These are phyloP conservation scores for Acleris laterana DNA, from an alignment of 2,888 invertebrate genomes.

Conservation along the genomic window DNA sequence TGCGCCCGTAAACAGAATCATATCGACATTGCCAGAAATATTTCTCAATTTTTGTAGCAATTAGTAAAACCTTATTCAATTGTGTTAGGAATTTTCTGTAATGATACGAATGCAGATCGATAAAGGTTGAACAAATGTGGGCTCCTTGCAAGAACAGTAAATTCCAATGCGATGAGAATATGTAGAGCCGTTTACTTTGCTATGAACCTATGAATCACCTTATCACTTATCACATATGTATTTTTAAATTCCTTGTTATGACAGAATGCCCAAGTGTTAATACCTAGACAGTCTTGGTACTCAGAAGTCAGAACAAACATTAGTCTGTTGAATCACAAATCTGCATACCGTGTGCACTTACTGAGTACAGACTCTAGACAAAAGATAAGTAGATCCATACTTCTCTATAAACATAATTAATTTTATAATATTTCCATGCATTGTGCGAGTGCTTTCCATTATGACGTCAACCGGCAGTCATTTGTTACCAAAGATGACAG, in stretches of 20 bases:
- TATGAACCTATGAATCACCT: too few relatives aligned
- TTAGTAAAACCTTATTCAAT: not conserved
- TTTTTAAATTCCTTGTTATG: not conserved
- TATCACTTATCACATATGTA: too few relatives aligned
- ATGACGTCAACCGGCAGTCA: constrained; percentile 47
- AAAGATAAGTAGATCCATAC: too few relatives aligned
- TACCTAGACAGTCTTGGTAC: not conserved
- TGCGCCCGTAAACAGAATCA: constrained; percentile 58
- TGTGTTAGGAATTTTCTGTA: not conserved
- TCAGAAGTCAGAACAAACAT: constrained; percentile 15
- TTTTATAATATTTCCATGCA: constrained; percentile 29
- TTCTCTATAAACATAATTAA: not conserved
- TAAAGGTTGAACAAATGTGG: too few relatives aligned
- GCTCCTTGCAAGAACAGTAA: too few relatives aligned
- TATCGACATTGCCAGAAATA: constrained; percentile 19
- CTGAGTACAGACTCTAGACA: not conserved
- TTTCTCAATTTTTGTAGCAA: not conserved
- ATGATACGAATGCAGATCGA: too few relatives aligned
- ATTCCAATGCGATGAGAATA: too few relatives aligned
- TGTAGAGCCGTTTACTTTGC: too few relatives aligned
- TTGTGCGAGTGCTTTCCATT: constrained; percentile 36
- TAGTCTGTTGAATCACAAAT: constrained; percentile 21
- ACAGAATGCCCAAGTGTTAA: not conserved
- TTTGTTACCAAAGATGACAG: constrained; percentile 43
- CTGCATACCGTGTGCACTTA: constrained; percentile 9